Conservation (phyloP, 53 echinoderm and acorn worm genomes). For the Echinarachnius parma region DNA sequence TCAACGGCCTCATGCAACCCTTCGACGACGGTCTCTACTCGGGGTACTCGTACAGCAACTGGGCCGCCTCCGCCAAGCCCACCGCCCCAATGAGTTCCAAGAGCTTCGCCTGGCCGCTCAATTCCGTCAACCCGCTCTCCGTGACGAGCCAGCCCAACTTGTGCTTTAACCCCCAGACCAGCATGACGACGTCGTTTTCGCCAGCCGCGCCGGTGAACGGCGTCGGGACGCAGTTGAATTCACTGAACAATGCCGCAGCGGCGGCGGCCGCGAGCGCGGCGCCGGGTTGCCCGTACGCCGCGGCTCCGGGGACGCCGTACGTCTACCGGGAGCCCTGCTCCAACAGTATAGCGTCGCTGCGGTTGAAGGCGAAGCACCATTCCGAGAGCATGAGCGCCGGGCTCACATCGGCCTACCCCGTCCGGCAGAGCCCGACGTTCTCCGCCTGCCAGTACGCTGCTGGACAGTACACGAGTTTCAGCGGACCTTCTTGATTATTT, state of each 20-base stretch:
- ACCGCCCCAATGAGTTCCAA: slow-evolving; percentile 66
- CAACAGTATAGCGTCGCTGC: slow-evolving; percentile 80
- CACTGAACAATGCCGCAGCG: slow-evolving; percentile 69
- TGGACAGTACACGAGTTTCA: slow-evolving; percentile 40
- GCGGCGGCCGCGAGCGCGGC: slow-evolving; percentile 40
- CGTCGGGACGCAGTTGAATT: slow-evolving; percentile 61
- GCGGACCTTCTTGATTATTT: slow-evolving; percentile 46
- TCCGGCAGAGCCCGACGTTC: slow-evolving; percentile 75
- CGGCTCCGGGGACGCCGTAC: slow-evolving; percentile 71
- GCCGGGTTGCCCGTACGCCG: slow-evolving; percentile 50
- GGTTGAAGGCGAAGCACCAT: slow-evolving; percentile 83
- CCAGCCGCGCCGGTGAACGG: slow-evolving; percentile 65
- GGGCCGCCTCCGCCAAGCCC: slow-evolving; percentile 52
- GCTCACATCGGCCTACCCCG: slow-evolving; percentile 68
- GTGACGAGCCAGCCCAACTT: slow-evolving; percentile 67
- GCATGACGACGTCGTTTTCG: slow-evolving; percentile 47
- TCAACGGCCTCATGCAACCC: slow-evolving; percentile 88
- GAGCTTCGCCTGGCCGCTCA: slow-evolving; percentile 75
- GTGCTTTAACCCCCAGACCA: slow-evolving; percentile 72
- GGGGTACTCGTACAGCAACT: slow-evolving; percentile 92
- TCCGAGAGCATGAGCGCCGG: slow-evolving; percentile 62
- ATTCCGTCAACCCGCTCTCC: slow-evolving; percentile 41
- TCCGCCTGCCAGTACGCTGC: slow-evolving; percentile 93
- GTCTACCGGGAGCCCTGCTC: slow-evolving; percentile 88
- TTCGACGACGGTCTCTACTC: slow-evolving; percentile 83